Conservation (phyloP, 2,888 invertebrate genomes). For the Dryococelus australis region DNA sequence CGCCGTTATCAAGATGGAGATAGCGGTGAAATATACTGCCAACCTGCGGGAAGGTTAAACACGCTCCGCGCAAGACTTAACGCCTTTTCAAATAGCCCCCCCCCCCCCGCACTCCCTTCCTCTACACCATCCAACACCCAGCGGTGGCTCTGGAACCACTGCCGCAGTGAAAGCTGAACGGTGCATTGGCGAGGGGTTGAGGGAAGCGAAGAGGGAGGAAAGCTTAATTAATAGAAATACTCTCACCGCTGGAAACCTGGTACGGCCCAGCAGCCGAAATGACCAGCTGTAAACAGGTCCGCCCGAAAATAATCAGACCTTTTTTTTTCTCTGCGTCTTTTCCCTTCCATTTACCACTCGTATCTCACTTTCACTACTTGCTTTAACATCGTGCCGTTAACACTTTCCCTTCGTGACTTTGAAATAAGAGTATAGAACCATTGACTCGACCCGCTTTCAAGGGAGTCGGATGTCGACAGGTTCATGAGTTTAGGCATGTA, state of each 20-base stretch:
- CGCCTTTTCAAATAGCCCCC: constrained; percentile 22
- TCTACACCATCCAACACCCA: no score
- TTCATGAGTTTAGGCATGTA: no score
- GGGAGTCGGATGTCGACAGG: no score
- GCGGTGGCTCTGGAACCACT: not conserved
- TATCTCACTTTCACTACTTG: not conserved
- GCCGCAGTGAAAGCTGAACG: not conserved
- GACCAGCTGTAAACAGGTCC: constrained; percentile 1
- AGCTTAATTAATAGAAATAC: constrained; percentile 23
- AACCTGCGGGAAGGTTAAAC: constrained; percentile 28
- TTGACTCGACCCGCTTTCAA: not conserved
- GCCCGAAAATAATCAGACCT: constrained; percentile 1
- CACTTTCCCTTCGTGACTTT: not conserved
- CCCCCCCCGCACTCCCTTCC: not conserved
- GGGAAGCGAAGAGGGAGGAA: not conserved
- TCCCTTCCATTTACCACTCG: not conserved
- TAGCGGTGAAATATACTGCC: constrained; percentile 29
- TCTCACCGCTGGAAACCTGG: not conserved
- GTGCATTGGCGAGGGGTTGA: no score
- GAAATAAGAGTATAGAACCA: not conserved
- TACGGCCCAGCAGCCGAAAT: not conserved
- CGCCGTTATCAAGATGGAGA: constrained; percentile 29
- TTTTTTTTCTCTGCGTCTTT: not conserved
- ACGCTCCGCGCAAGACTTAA: constrained; percentile 23
- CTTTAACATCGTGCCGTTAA: not conserved